Evolutionary conservation across 2,797 vertebrate species (phyloP), one percentile per base, ranked within the genome.

Genomic region (Sus cebifrons): DNA sequence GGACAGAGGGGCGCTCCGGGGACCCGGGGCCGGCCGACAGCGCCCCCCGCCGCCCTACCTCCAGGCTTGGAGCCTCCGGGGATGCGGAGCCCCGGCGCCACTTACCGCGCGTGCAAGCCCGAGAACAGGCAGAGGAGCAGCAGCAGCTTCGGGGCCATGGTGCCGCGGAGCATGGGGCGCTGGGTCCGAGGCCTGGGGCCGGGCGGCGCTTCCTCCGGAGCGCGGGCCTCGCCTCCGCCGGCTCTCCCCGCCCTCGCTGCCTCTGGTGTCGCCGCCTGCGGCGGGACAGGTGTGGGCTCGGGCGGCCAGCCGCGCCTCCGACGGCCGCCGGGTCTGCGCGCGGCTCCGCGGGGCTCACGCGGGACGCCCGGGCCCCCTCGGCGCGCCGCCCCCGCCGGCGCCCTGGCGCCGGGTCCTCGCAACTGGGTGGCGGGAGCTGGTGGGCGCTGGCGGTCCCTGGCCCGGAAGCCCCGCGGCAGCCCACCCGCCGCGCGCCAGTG

Each of bases 41-140:
- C 29, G 94, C 44, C 65, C 36, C 82, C 49, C 44, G 23, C 94
- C 56, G 25, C 67, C 1, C 60, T 75, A 32, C 25, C 20, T 65
- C 65, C 58, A 8, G 23, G 67, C 54, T 27, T 73, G 0, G 92
- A 88, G 89, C 79, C 81, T 54, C 29, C 4, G 11, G 77, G 14
- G 21, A 62, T 0, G 25, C 67, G 70, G 65, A 64, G 60, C n/a
- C 74, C 81, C 65, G 7, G 84, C 74, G 58, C 88, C 77, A 99
- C 99, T 99, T 98, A 99, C 99, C 99, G 98, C 65, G 99, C 99
- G 87, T 98, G 98, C 79, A 99, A 99, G 89, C 99, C 99, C 0
- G 99, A 99, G 95, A 99, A 98, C 74, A 99, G 99, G 95, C 99
- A 98, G 96, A 99, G 97, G 95, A 98, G 97, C 81, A 98, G 96